A percentile compares a stretch with the other conserved stretches of the same genome.
phyloP scores from a whole-genome alignment of 92 coral and sea anemone genomes.

The Isaurus tuberculatus region DNA sequence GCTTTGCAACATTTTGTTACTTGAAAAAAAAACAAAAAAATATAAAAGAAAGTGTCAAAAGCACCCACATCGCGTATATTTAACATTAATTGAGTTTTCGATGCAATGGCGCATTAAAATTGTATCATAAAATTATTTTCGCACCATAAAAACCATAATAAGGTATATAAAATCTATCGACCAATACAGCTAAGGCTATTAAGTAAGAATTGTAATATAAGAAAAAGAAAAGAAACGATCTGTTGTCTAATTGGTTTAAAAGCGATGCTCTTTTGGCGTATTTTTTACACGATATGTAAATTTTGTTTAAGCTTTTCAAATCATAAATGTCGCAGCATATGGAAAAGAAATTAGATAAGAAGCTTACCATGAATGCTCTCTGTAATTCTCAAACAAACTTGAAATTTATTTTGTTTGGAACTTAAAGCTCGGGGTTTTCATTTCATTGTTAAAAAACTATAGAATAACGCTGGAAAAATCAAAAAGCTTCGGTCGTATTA shows the following conservation, averaged over 20 bases:
- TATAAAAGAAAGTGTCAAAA: too few relatives aligned
- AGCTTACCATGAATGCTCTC: neutral
- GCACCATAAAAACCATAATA: too few relatives aligned
- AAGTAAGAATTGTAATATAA: neutral
- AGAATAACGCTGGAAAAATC: neutral
- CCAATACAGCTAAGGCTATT: neutral
- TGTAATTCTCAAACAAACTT: neutral
- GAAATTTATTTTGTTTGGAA: neutral
- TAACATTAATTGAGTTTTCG: neutral
- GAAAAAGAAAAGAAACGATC: neutral
- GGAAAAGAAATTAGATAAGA: neutral
- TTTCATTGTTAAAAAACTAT: neutral
- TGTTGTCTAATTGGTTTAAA: neutral
- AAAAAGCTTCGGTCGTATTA: neutral
- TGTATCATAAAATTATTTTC: neutral
- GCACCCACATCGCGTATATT: too few relatives aligned
- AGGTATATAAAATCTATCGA: neutral
- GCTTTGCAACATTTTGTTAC: too few relatives aligned
- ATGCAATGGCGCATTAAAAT: neutral
- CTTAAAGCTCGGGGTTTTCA: neutral
- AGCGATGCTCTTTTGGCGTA: neutral
- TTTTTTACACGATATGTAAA: conserved; percentile 11
- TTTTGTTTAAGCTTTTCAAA: neutral
- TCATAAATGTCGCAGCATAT: neutral
- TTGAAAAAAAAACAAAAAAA: too few relatives aligned